phyloP scores from a whole-genome alignment of 1,140 invertebrate species.

The Kradibia gibbosae region DNA sequence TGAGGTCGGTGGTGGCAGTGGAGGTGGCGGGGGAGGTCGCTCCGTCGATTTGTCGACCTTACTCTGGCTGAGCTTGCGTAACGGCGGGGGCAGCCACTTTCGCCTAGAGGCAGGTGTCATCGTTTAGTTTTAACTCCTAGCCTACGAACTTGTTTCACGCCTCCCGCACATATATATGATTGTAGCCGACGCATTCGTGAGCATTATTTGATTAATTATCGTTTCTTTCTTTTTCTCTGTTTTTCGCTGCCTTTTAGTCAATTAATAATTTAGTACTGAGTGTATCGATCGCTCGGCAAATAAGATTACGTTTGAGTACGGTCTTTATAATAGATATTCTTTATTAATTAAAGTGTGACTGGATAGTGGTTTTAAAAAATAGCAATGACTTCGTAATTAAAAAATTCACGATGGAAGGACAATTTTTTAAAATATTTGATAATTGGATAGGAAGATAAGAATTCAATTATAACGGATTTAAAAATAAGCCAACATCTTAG shows the following conservation, averaged over 20 bases:
- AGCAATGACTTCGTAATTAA: neutral
- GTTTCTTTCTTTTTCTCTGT: too few relatives aligned
- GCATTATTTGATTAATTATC: too few relatives aligned
- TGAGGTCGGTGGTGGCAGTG: constrained; percentile 59
- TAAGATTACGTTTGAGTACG: too few relatives aligned
- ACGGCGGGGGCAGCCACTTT: constrained; percentile 92
- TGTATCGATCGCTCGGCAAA: too few relatives aligned
- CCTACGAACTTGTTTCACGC: too few relatives aligned
- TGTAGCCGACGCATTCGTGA: too few relatives aligned
- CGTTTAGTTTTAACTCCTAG: neutral
- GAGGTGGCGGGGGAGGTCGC: constrained; percentile 69
- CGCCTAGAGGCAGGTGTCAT: constrained; percentile 74
- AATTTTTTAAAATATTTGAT: neutral
- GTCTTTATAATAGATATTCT: too few relatives aligned
- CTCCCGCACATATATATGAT: too few relatives aligned
- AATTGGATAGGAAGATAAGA: neutral
- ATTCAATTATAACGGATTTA: neutral
- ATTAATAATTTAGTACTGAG: too few relatives aligned
- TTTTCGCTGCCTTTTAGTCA: too few relatives aligned
- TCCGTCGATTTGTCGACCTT: constrained; percentile 83
- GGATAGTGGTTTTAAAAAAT: neutral
- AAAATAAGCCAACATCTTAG: neutral
- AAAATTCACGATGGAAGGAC: neutral
- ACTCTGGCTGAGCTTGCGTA: constrained; percentile 91
- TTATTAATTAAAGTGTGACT: too few relatives aligned